phyloP scores from a whole-genome alignment of 2,797 vertebrate genomes.

The Enteromius trimaculatus region DNA sequence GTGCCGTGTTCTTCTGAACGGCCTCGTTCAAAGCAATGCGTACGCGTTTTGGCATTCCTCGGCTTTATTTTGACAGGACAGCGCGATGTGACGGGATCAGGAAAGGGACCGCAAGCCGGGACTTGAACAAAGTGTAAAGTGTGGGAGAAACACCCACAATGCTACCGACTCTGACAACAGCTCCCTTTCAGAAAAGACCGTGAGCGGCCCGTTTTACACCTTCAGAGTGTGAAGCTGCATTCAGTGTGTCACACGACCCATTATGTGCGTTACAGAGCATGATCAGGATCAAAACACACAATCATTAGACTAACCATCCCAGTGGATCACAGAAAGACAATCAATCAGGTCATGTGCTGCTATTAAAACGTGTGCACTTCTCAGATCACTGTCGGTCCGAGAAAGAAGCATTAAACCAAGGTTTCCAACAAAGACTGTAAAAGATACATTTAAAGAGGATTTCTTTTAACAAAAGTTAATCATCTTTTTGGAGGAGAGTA shows the following conservation, averaged over 20 bases:
- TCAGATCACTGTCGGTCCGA: neutral
- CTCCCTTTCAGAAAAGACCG: neutral
- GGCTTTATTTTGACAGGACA: constrained; percentile 1
- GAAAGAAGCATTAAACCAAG: neutral
- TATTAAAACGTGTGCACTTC: neutral
- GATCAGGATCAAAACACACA: neutral
- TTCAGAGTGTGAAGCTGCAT: neutral
- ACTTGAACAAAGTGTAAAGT: neutral
- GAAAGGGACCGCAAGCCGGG: constrained; percentile 4
- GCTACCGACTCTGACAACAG: neutral
- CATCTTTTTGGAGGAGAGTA: neutral
- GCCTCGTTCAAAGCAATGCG: neutral
- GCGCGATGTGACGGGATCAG: too few relatives aligned
- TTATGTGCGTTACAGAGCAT: neutral
- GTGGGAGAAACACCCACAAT: neutral
- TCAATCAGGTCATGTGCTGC: neutral
- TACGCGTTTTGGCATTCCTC: neutral
- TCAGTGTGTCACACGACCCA: neutral
- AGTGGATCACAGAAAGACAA: neutral
- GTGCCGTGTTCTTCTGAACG: neutral
- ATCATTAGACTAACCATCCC: neutral
- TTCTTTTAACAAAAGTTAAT: neutral
- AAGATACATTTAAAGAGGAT: neutral
- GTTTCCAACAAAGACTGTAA: neutral
- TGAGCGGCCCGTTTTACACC: neutral